Conservation (phyloP, 2,888 invertebrate species). For the Augiades crinisus region DNA sequence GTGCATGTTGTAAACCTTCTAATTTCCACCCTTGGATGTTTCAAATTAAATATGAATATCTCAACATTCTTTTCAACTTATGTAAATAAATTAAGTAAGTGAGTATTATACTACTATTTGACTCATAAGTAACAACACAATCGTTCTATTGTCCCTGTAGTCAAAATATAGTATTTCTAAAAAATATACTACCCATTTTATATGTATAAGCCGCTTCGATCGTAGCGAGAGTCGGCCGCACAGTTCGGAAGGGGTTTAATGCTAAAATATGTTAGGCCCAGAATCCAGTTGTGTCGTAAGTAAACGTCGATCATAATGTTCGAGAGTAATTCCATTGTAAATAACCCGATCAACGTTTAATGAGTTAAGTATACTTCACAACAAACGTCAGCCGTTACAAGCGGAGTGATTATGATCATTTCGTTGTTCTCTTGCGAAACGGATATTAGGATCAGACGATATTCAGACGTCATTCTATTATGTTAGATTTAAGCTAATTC, state of each 20-base stretch:
- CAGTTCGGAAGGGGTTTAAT: neutral
- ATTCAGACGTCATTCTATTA: neutral
- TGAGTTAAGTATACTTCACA: constrained; percentile 16
- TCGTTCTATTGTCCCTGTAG: too few relatives aligned
- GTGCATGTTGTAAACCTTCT: too few relatives aligned
- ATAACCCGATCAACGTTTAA: constrained; percentile 22
- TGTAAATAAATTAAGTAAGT: too few relatives aligned
- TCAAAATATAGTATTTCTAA: neutral
- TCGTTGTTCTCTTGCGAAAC: constrained; percentile 14
- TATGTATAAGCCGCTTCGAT: too few relatives aligned
- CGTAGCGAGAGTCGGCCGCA: neutral
- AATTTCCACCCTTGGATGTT: too few relatives aligned
- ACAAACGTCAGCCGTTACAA: constrained; percentile 26
- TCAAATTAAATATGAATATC: too few relatives aligned
- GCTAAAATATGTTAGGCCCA: neutral
- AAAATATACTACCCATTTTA: too few relatives aligned
- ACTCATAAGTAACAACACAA: too few relatives aligned
- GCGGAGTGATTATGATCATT: constrained; percentile 17
- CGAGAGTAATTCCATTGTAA: constrained; percentile 24
- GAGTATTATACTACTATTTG: too few relatives aligned
- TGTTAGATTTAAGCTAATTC: neutral
- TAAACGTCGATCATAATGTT: constrained; percentile 26
- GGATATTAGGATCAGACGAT: neutral
- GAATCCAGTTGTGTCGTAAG: constrained; percentile 10
- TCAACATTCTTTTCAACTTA: too few relatives aligned